Evolutionary conservation across 2,797 vertebrate genomes (phyloP), one percentile per base, ranked within the genome.

Genomic region (Sebastes goodei): DNA sequence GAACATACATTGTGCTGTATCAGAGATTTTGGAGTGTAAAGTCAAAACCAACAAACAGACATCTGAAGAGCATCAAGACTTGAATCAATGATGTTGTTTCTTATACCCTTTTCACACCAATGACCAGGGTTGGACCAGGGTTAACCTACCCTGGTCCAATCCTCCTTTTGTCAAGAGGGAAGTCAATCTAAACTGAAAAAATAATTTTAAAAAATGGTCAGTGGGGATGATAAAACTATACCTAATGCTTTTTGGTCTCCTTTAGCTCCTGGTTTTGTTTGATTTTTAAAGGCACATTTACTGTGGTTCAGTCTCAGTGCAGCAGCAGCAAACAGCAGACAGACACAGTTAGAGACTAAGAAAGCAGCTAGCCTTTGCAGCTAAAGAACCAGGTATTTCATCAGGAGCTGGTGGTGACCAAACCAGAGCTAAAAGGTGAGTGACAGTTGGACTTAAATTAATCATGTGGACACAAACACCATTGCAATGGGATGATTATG

Each of bases 131-230:
- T 32, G 32, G 32, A 32, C 32, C 32, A 32, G 32, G 32, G 8
- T 32, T 32, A 32, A 32, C 8, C 32, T 32, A 32, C 32, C 32
- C 32, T 32, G 32, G 32, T 32, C 32, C 32, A 32, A 32, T 3
- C 32, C 32, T 32, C 32, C 32, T 32, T 32, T 32, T 32, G 32
- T 32, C 32, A 10, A 9, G 49, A 52, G 20, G 17, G 20, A 52
- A 52, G 49, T 0, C 15, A 46, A 46, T 46, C 42, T 46, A 46
- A 17, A 7, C 0, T 46, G 0, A 46, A 15, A 42, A 42, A 14
- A 0, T 46, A 46, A 49, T 49, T 49, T 7, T 0, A 7, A 17
- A 46, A 49, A 49, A 49, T 49, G 42, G 42, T 20, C 42, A 20
- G 15, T 17, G 14, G 42, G 42, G 15, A 49, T 49, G 42, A 49